Evolutionary conservation across 2,113 vertebrate species (phyloP), one percentile per base, ranked within the genome.

Genomic region (Daboia siamensis): DNA sequence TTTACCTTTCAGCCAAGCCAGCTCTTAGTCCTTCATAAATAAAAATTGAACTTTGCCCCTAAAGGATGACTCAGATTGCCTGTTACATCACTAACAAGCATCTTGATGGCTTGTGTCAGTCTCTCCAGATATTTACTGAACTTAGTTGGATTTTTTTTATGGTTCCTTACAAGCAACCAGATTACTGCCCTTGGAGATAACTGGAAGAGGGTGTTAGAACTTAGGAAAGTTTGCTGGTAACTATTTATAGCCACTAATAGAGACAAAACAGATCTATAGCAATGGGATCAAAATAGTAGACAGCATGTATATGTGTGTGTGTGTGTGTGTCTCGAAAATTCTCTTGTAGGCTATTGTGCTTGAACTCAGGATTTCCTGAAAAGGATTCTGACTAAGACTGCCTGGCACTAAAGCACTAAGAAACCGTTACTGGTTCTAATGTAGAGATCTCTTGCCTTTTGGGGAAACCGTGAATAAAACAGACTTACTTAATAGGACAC

Each of bases 1-100:
- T 20, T 29, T 0, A 0, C 9, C 8, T 33, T 59, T 24, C 12
- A 3, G 24, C 26, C 51, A 91, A 57, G 90, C 55, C 6, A 26
- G 29, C 3, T 57, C 29, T 44, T 48, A 69, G 57, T 61, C 21
- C 33, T 12, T 90, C 39, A 33, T 3, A 2, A 56, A 26, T 6
- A 84, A n/a, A 74, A 51, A 54, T 2, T 91, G 90, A 91, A 91
- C 93, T 89, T 88, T 88, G 44, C 54, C 86, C 87, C 0, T 52
- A 91, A 69, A 29, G 44, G 44, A 91, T 93, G 92, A 88, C n/a
- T 86, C 56, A 93, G 88, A 20, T 64, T 54, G 57, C 29, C 56
- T 61, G 86, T 20, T 57, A 51, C 33, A 51, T 26, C 17, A 12
- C 54, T 33, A 55, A 44, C 64, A 39, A 39, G 23, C 0, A 0